Percentiles rank a stretch among this genome's conserved stretches.
Conservation (phyloP, 2,888 invertebrate species). For the Drosophila pseudotalamancana region DNA sequence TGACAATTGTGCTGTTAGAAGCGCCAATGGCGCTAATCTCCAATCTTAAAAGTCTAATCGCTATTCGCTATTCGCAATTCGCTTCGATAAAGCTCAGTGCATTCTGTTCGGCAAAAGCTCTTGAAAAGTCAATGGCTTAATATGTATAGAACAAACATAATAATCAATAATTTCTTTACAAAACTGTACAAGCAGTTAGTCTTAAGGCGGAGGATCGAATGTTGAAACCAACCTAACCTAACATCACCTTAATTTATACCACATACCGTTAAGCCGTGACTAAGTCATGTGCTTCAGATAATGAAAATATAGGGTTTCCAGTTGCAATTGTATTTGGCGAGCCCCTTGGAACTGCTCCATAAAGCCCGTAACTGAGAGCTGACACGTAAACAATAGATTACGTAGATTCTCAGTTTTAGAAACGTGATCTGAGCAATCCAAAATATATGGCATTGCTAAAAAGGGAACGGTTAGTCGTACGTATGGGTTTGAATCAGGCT, state of each 20-base stretch:
- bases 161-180: conserved; percentile 5
- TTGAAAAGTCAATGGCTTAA: conserved; percentile 17
- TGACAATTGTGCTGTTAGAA: neutral
- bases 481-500: conserved; percentile 32
- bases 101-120: conserved; percentile 19
- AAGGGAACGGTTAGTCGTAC: conserved; percentile 1
- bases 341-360: neutral
- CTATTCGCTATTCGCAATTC: conserved; percentile 47
- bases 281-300: conserved; percentile 1
- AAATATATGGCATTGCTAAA: conserved; percentile 48
- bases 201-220: neutral
- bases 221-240: conserved; percentile 3
- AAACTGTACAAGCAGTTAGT: neutral
- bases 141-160: conserved; percentile 4
- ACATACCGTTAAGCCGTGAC: neutral
- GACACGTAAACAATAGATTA: conserved; percentile 32
- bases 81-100: conserved; percentile 36
- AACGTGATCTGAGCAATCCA: conserved; percentile 47
- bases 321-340: conserved; percentile 7
- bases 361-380: neutral
- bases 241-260: neutral
- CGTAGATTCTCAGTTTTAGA: conserved; percentile 34
- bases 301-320: neutral
- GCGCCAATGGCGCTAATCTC: conserved; percentile 61
- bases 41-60: too few relatives aligned